phyloP scores from a whole-genome alignment of 2,113 vertebrate species.

The Chloropsis hardwickii region DNA sequence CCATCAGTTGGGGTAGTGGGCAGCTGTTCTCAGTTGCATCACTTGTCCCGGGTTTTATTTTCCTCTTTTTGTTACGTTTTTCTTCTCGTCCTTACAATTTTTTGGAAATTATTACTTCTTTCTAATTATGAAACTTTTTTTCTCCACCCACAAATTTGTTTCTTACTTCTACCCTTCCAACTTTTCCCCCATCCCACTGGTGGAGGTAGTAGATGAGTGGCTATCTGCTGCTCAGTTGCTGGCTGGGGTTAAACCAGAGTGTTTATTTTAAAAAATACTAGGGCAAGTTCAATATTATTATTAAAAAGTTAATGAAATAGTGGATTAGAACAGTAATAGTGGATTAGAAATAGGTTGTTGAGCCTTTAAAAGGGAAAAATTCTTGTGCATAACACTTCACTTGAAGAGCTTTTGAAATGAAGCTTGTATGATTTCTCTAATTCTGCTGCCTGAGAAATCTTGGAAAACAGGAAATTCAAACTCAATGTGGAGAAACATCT shows the following conservation, averaged over 20 bases:
- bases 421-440: background rate
- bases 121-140: background rate
- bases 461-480: background rate
- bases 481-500: background rate
- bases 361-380: background rate
- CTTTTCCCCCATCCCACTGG: background rate
- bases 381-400: background rate
- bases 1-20: rapidly evolving
- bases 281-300: background rate
- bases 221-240: background rate
- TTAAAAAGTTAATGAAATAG: background rate
- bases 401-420: background rate
- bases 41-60: background rate
- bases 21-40: background rate
- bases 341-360: background rate
- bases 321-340: background rate
- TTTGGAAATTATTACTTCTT: background rate
- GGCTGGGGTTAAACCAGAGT: background rate
- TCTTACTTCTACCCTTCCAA: background rate
- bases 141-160: background rate
- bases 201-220: background rate
- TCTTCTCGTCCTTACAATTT: background rate
- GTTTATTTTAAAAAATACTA: background rate
- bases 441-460: background rate
- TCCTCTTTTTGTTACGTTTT: background rate